Evolutionary conservation across 2,113 vertebrate genomes (phyloP), one percentile per base, ranked within the genome.

Genomic region (Pluvialis apricaria): DNA sequence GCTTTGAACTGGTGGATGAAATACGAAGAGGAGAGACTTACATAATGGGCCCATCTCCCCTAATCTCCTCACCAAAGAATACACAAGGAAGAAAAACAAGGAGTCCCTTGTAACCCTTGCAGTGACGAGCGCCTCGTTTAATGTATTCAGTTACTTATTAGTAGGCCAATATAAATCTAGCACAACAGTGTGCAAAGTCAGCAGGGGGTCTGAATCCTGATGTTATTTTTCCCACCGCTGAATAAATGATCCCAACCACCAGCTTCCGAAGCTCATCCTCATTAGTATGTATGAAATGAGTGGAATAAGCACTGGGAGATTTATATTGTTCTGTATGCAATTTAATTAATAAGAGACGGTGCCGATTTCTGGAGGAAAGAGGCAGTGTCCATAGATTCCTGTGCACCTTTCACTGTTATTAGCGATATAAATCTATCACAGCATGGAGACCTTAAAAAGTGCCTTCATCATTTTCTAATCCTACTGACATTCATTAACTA

Each of bases 261-360:
- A 95, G 71, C 90, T 94, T 92, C 51, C n/a, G 80, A 94, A 52
- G 29, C 79, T 91, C 28, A 20, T 84, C 95, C 96, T 98, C 87
- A 96, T 98, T 98, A 98, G 96, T 96, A 98, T 98, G 96, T 86
- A 97, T 95, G 97, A 97, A 96, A 94, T 86, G 90, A 98, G 84
- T 26, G 36, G 79, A 97, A 94, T 94, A 95, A 96, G 91, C 96
- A 96, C 76, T n/a, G 42, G 57, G 92, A 98, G 95, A 97, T 96
- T 95, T 97, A 97, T 82, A 96, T 90, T 92, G 81, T 91, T 92
- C 95, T 94, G 70, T 84, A 87, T 90, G 88, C 94, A 86, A 97
- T 95, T 97, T 97, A 97, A 97, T 97, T 98, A 98, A 97, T 97
- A 97, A 96, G 92, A 96, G 85, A 95, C 1, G 5, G 45, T 92